Evolutionary conservation across 2,797 vertebrate species (phyloP).

Genomic region (Acipenser transmontanus): DNA sequence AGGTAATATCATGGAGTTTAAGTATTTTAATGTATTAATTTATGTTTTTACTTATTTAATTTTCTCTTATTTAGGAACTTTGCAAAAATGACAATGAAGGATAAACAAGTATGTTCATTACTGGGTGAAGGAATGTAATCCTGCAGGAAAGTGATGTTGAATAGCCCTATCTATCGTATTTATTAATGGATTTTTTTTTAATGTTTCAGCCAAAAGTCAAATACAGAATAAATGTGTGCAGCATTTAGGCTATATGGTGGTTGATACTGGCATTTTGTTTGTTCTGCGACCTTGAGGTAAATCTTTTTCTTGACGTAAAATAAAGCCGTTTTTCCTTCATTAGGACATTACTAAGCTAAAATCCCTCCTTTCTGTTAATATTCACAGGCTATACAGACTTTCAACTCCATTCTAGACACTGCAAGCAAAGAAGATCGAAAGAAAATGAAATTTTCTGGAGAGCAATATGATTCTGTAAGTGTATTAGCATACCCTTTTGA

Average conservation of each 20-base stretch:
- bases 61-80: neutral
- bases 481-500: neutral
- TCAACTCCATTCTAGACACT: conserved; percentile 61
- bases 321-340: neutral
- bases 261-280: conserved; percentile 37
- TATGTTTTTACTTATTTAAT: too few relatives aligned
- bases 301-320: neutral
- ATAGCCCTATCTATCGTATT: too few relatives aligned
- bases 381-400: conserved; percentile 59
- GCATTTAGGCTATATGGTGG: conserved; percentile 58
- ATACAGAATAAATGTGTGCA: conserved; percentile 60
- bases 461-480: conserved; percentile 57
- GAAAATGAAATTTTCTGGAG: conserved; percentile 52
- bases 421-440: conserved; percentile 50
- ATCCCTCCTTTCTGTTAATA: neutral
- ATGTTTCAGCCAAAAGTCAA: conserved; percentile 50
- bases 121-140: too few relatives aligned
- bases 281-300: conserved; percentile 61
- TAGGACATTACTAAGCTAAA: too few relatives aligned
- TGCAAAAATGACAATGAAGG: conserved; percentile 32
- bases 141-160: too few relatives aligned
- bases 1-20: too few relatives aligned
- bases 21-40: too few relatives aligned
- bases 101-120: neutral
- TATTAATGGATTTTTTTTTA: neutral